Evolutionary conservation across 1,140 invertebrate species (phyloP).

Genomic region (Heterodera schachtii): DNA sequence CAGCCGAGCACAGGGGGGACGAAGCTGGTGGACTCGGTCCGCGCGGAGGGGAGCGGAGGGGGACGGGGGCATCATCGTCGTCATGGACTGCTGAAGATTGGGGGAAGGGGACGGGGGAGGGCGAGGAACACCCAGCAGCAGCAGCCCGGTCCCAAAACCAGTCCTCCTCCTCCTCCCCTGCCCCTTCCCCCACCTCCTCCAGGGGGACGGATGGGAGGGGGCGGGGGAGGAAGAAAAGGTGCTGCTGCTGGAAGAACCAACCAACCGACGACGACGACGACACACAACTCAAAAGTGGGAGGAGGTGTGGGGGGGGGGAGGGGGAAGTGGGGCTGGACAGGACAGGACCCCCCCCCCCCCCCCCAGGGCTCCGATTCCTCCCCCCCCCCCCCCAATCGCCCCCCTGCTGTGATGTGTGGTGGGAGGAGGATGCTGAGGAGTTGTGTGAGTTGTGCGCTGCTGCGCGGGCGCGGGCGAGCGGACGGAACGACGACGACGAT

Average conservation of each 20-base stretch:
- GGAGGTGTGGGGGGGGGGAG: neutral
- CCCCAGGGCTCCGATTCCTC: neutral
- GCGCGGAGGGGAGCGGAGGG: too few relatives aligned
- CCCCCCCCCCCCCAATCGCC: too few relatives aligned
- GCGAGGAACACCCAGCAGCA: neutral
- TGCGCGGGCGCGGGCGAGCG: neutral
- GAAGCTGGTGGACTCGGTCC: neutral
- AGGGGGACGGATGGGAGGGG: neutral
- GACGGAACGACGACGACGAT: conserved; percentile 4
- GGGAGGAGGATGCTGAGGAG: neutral
- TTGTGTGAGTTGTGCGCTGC: conserved; percentile 14
- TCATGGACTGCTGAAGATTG: too few relatives aligned
- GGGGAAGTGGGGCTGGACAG: neutral
- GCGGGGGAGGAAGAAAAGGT: neutral
- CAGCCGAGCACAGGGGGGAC: too few relatives aligned
- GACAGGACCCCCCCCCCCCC: too few relatives aligned
- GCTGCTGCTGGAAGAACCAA: neutral
- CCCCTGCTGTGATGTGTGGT: neutral
- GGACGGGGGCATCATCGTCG: too few relatives aligned
- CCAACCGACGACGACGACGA: conserved; percentile 9
- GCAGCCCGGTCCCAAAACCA: neutral
- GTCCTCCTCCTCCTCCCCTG: neutral
- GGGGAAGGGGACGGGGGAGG: neutral
- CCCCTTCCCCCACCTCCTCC: neutral
- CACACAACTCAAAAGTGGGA: conserved; percentile 10